phyloP scores from a whole-genome alignment of 2,113 vertebrate species.

The Dermatemys mawii region DNA sequence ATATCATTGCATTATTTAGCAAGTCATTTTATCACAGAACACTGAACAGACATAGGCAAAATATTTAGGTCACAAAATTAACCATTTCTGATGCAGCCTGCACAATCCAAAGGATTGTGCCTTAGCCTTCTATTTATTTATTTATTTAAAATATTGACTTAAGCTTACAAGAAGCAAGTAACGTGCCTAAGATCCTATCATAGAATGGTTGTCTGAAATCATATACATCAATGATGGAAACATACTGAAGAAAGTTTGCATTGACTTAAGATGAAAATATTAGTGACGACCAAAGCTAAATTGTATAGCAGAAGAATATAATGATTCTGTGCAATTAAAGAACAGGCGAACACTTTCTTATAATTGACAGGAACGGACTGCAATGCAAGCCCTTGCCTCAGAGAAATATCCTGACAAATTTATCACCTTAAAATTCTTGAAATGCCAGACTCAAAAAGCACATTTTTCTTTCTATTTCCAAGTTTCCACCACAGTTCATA shows the following conservation, averaged over 20 bases:
- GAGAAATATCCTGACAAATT: not conserved
- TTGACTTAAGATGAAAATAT: slow-evolving; percentile 4
- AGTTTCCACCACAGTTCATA: not conserved
- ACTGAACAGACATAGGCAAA: slow-evolving; percentile 42
- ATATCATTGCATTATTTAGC: slow-evolving; percentile 58
- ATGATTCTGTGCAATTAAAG: not conserved
- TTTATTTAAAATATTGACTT: not conserved
- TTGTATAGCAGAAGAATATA: not conserved
- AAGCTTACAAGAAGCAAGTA: not conserved
- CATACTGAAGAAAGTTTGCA: not conserved
- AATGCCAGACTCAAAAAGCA: not conserved
- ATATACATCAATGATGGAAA: not conserved
- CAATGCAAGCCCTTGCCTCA: not conserved
- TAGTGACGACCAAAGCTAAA: slow-evolving; percentile 8
- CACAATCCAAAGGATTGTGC: not conserved
- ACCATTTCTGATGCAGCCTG: slow-evolving; percentile 29
- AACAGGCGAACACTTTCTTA: not conserved
- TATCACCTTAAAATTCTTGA: not conserved
- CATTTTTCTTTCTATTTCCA: not conserved
- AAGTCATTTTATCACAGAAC: slow-evolving; percentile 55
- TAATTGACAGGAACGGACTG: not conserved
- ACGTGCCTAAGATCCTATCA: not conserved
- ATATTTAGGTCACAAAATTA: slow-evolving; percentile 67
- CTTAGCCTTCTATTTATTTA: not conserved
- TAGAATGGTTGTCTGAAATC: not conserved